Evolutionary conservation across 2,797 vertebrate species (phyloP).

Genomic region (Gymnopithys bicolor): DNA sequence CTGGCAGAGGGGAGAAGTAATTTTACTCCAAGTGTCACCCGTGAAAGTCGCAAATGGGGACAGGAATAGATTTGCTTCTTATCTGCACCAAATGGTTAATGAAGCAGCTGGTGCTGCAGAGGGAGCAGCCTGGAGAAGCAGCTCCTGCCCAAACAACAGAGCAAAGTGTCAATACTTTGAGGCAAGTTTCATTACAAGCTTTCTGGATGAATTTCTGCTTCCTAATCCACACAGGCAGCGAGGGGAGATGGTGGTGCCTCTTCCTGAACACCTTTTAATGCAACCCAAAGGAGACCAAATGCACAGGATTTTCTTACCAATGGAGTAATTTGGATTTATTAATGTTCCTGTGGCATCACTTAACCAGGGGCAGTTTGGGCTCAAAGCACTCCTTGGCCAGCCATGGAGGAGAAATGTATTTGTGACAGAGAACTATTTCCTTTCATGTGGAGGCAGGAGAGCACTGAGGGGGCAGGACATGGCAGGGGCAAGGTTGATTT

Average conservation of each 20-base stretch:
- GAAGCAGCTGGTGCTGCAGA: not conserved
- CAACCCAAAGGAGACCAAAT: not conserved
- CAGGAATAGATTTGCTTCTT: not conserved
- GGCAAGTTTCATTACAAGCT: not conserved
- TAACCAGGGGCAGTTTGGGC: not conserved
- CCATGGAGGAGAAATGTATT: not conserved
- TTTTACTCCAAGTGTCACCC: slow-evolving; percentile 8
- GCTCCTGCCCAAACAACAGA: not conserved
- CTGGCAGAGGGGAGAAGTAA: not conserved
- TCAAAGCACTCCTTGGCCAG: not conserved
- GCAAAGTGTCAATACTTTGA: not conserved
- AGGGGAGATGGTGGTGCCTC: not conserved
- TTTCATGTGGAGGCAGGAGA: not conserved
- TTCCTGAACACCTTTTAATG: not conserved
- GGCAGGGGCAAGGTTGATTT: not conserved
- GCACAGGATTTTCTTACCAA: not conserved
- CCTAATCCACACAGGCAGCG: not conserved
- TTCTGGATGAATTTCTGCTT: not conserved
- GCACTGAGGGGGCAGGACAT: fast-evolving
- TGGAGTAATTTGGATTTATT: not conserved
- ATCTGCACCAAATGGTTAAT: slow-evolving; percentile 26
- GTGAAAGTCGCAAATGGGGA: not conserved
- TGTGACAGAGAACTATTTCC: not conserved
- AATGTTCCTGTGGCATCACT: not conserved
- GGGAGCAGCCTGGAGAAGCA: not conserved